A percentile compares a stretch with the other conserved stretches of the same genome.
These are phyloP conservation scores for Phytoseiulus persimilis DNA, from an alignment of 2,888 invertebrate species.

Conservation along the genomic window DNA sequence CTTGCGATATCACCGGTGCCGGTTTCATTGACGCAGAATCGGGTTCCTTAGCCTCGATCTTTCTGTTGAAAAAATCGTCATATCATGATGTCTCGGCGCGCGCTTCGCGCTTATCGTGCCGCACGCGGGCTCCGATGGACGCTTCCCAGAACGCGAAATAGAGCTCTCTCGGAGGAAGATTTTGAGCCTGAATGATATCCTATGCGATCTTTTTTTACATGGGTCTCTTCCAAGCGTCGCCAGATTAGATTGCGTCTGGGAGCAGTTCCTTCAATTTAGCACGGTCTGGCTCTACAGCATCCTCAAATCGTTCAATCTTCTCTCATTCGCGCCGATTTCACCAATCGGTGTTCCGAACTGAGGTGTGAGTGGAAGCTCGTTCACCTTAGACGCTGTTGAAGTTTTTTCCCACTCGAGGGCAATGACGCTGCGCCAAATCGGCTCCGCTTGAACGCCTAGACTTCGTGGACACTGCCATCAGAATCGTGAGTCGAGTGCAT, in stretches of 20 bases:
- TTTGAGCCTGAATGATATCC: not conserved
- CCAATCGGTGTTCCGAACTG: no score
- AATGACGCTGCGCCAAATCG: not conserved
- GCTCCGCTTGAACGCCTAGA: not conserved
- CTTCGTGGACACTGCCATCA: not conserved
- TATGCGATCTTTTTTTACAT: not conserved
- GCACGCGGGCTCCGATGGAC: not conserved
- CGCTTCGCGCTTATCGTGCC: not conserved
- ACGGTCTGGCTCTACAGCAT: not conserved
- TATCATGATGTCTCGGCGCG: not conserved
- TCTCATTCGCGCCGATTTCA: no score
- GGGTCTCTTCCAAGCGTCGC: not conserved
- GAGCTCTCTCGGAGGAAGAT: not conserved
- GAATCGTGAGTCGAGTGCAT: not conserved
- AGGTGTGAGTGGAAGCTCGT: no score
- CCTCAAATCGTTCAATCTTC: no score
- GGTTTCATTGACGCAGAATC: not conserved
- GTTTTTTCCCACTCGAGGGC: not conserved
- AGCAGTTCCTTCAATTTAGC: not conserved
- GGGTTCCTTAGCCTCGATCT: no score
- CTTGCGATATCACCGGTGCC: not conserved
- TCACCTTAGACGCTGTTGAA: not conserved
- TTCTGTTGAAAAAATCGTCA: not conserved
- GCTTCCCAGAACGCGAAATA: not conserved
- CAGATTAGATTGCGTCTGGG: not conserved